These are phyloP conservation scores for Drosophila glabriapex DNA, from an alignment of 2,888 invertebrate genomes.

Conservation along the genomic window DNA sequence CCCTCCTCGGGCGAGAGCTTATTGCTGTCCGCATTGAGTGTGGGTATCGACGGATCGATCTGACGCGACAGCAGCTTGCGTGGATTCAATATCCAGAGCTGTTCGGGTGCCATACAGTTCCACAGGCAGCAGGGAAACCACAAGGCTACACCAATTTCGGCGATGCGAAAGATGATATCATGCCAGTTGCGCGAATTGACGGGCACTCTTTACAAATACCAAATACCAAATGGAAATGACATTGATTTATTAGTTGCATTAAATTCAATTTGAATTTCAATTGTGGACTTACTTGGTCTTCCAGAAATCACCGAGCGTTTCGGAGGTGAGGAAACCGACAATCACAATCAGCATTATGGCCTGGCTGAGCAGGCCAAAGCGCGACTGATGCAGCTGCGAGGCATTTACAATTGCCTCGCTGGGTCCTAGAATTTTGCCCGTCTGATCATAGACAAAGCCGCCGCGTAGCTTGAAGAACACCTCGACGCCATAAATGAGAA, in stretches of 20 bases:
- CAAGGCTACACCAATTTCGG: constrained; percentile 96
- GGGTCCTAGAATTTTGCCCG: constrained; percentile 88
- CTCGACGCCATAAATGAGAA: constrained; percentile 97
- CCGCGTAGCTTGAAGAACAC: constrained; percentile 97
- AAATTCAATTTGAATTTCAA: neutral
- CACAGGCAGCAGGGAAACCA: constrained; percentile 98
- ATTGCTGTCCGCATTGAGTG: constrained; percentile 83
- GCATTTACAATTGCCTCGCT: constrained; percentile 89
- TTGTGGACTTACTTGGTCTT: constrained; percentile 92
- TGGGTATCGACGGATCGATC: constrained; percentile 87
- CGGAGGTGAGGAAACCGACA: constrained; percentile 95
- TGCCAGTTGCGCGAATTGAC: constrained; percentile 96
- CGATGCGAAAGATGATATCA: constrained; percentile 95
- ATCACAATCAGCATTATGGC: constrained; percentile 96
- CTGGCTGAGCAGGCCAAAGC: constrained; percentile 94
- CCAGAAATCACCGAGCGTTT: constrained; percentile 96
- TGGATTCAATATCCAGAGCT: constrained; percentile 97
- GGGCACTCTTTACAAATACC: constrained; percentile 88
- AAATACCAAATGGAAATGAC: neutral
- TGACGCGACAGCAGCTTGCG: constrained; percentile 91
- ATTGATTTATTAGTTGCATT: neutral
- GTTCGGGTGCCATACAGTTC: constrained; percentile 97
- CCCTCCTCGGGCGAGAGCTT: constrained; percentile 86
- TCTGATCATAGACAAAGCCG: constrained; percentile 92
- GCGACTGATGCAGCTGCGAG: constrained; percentile 95